These are phyloP conservation scores for Catostomus latipinnis DNA, from an alignment of 2,797 vertebrate species.

Conservation along the genomic window DNA sequence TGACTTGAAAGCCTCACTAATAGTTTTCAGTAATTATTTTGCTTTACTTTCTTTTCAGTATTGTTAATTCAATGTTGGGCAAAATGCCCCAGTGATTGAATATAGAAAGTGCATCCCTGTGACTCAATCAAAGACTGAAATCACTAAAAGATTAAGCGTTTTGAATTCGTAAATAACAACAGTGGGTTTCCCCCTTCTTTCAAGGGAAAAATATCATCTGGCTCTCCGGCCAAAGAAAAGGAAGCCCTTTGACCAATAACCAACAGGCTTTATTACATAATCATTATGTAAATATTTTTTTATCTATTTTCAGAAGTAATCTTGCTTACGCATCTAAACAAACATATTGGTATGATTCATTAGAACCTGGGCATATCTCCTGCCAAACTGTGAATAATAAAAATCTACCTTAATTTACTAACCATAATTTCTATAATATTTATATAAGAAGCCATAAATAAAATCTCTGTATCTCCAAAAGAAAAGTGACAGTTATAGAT, in stretches of 20 bases:
- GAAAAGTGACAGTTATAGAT: not conserved
- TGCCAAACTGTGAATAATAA: not conserved
- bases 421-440: no score
- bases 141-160: not conserved
- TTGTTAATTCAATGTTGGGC: no score
- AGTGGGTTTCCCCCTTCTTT: constrained; percentile 24
- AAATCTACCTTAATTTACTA: no score
- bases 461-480: no score
- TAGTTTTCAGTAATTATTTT: no score
- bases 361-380: constrained; percentile 4
- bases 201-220: constrained; percentile 2
- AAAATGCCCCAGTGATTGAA: no score
- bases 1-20: no score
- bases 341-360: constrained; percentile 10
- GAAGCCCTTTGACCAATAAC: constrained; percentile 20
- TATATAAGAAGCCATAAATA: no score
- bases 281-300: not conserved
- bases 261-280: not conserved
- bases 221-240: not conserved
- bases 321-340: constrained; percentile 1
- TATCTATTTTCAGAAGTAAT: not conserved
- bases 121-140: not conserved
- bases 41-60: no score
- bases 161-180: not conserved
- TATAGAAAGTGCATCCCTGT: constrained; percentile 4